Conservation (phyloP, 2,113 vertebrate species). For the Paramisgurnus dabryanus region DNA sequence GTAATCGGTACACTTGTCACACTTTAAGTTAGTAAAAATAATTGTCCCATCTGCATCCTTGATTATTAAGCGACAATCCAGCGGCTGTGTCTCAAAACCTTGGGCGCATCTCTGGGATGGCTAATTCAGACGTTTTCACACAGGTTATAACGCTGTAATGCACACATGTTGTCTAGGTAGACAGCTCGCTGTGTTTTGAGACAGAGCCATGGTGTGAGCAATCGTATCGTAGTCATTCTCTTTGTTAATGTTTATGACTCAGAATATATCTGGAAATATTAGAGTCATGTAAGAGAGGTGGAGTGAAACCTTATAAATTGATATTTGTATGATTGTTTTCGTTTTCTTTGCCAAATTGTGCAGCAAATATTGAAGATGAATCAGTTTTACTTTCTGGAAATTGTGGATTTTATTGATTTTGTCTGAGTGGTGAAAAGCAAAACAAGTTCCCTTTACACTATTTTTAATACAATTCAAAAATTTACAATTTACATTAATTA, state of each 20-base stretch:
- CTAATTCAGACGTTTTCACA: not conserved
- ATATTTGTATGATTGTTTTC: not conserved
- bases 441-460: not conserved
- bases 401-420: not conserved
- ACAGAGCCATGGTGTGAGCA: not conserved
- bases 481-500: too few relatives aligned
- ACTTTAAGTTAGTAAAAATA: slow-evolving; percentile 9
- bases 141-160: not conserved
- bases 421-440: not conserved
- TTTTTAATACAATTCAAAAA: too few relatives aligned
- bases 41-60: slow-evolving; percentile 5
- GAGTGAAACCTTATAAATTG: not conserved
- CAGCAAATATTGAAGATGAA: not conserved
- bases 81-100: not conserved
- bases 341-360: not conserved
- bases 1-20: not conserved
- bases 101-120: not conserved
- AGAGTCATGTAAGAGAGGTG: not conserved
- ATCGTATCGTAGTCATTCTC: not conserved
- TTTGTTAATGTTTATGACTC: not conserved
- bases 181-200: not conserved
- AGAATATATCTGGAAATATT: not conserved
- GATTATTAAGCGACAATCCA: not conserved
- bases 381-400: slow-evolving; percentile 17
- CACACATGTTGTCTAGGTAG: not conserved